Evolutionary conservation across 2,797 vertebrate species (phyloP).

Genomic region (Sebastes miniatus): DNA sequence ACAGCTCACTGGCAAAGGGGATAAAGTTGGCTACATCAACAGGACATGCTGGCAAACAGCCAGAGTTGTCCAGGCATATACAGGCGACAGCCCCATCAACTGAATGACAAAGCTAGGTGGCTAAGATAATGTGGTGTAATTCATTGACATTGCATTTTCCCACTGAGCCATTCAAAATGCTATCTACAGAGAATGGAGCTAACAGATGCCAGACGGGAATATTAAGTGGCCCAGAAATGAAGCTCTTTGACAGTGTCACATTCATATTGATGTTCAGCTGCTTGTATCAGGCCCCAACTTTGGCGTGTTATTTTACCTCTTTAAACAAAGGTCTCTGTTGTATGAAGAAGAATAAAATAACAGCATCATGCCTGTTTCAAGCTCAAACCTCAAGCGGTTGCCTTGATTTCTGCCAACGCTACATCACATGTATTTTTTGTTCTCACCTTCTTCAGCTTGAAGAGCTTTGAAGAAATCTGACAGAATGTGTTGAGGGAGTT

Average conservation of each 20-base stretch:
- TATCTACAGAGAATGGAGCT: conserved; percentile 38
- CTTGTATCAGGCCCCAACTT: neutral
- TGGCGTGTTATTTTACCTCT: neutral
- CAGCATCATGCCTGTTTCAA: conserved; percentile 9
- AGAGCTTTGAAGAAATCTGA: conserved; percentile 49
- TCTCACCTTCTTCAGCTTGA: conserved; percentile 12
- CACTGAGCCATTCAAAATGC: conserved; percentile 49
- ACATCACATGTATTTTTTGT: conserved; percentile 18
- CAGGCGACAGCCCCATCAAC: conserved; percentile 46
- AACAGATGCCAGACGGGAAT: conserved; percentile 44
- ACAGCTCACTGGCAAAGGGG: conserved; percentile 63
- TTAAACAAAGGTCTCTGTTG: conserved; percentile 17
- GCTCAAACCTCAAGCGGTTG: conserved; percentile 10
- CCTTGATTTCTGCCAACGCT: conserved; percentile 30
- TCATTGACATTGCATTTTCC: conserved; percentile 56
- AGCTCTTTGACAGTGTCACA: conserved; percentile 20
- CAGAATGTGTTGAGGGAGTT: conserved; percentile 30
- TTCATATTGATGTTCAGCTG: conserved; percentile 43
- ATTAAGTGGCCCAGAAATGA: conserved; percentile 26
- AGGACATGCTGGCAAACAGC: conserved; percentile 59
- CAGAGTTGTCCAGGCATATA: conserved; percentile 51
- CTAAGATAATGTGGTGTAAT: conserved; percentile 62
- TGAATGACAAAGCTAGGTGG: conserved; percentile 57
- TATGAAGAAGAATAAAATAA: conserved; percentile 25
- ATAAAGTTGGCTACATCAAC: conserved; percentile 64